Evolutionary conservation across 2,113 vertebrate species (phyloP), one percentile per base, ranked within the genome.

Genomic region (Bagarius yarrelli): DNA sequence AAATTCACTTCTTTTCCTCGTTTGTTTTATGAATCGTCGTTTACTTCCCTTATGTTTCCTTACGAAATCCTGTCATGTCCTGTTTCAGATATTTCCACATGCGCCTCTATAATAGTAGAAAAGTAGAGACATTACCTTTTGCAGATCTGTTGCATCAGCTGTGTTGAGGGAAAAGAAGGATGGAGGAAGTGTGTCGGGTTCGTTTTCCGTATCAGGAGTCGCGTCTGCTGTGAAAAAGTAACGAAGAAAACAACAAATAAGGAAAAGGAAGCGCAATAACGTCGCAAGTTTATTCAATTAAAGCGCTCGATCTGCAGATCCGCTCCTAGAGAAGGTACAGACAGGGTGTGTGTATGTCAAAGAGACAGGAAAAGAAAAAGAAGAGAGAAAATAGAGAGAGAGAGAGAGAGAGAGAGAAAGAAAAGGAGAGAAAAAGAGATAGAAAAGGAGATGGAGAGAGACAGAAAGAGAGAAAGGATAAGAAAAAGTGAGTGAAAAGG

Each of bases 261-360:
- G 18, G 30, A 36, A 25, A 47, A 57, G 18, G 32, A 59, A 15
- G 59, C 12, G 47, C 55, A 27, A 81, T 61, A 19, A 16, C 19
- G 32, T 30, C 66, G n/a, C 55, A 23, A 12, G 18, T 15, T 40
- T 60, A 80, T 60, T 80, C 60, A 56, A 80, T 80, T 80, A 73
- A 61, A 27, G 23, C 61, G 40, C 50, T 56, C n/a, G 1, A 25
- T n/a, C 64, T 13, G 55, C 19, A 34, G 34, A 73, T 72, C 63
- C 23, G 40, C 52, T 76, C 81, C 71, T 60, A n/a, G n/a, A n/a
- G n/a, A n/a, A n/a, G n/a, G n/a, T n/a, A n/a, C n/a, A n/a, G n/a
- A n/a, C n/a, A n/a, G n/a, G 66, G 80, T 79, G 81, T 85, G 47
- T 83, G 81, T n/a, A n/a, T n/a, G n/a, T n/a, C n/a, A 40, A 40